Evolutionary conservation across 2,113 vertebrate species (phyloP).

Genomic region (Pedionomus torquatus): DNA sequence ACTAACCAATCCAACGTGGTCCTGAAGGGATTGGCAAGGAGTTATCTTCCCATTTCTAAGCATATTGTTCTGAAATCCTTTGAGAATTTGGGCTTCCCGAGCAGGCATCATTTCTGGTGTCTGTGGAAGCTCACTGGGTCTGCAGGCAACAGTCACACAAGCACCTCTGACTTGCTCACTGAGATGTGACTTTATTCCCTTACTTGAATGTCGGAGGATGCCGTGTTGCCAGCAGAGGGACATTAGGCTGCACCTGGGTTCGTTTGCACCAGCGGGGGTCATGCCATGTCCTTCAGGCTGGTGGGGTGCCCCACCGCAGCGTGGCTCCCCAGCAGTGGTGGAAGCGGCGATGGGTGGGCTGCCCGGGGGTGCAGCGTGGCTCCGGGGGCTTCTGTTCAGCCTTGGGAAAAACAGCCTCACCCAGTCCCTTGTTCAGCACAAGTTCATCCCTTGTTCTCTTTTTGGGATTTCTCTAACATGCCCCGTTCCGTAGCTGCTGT

Average conservation of each 20-base stretch:
- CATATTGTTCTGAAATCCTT: neutral
- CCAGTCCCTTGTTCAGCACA: neutral
- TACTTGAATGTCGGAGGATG: neutral
- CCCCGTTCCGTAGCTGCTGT: neutral
- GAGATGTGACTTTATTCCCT: neutral
- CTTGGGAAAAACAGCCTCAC: neutral
- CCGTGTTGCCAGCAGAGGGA: neutral
- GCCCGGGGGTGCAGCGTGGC: accelerated
- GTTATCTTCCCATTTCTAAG: neutral
- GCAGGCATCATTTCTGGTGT: neutral
- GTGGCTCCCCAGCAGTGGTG: neutral
- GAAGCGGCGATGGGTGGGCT: neutral
- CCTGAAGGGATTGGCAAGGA: neutral
- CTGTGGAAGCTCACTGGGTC: neutral
- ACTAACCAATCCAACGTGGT: neutral
- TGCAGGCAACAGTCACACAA: neutral
- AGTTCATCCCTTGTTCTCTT: neutral
- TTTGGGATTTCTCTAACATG: neutral
- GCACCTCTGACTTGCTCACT: neutral
- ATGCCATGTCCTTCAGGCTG: neutral
- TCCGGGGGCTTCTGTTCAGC: neutral
- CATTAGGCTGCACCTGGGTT: neutral
- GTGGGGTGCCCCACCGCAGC: neutral
- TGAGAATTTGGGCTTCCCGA: neutral
- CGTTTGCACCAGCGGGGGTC: neutral